Base-by-base conservation (phyloP, 2,797 vertebrate species). In the Gephyroberyx darwinii region DNA sequence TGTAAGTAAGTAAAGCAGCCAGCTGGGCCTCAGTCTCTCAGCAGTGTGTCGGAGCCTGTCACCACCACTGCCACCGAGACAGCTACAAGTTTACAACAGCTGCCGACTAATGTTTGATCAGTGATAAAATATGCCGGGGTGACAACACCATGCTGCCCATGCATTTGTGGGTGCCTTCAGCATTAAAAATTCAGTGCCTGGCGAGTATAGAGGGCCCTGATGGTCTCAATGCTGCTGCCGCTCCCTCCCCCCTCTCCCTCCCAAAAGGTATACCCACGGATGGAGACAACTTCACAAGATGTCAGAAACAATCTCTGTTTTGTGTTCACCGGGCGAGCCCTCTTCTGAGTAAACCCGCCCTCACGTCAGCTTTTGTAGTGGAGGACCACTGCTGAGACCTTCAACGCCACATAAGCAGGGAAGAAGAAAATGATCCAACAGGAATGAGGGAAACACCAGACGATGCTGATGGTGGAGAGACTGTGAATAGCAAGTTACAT, bases 81-180 rank as follows among this genome's bases (percentile, higher is more conserved):
- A 93, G 91, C 93, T 93, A 95, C 94, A 95, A 92, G 93, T 94
- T 95, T 94, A 90, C 91, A 95, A 94, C 94, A 95, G 96, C 95
- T 94, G 94, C 95, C 93, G 93, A 95, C 93, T 94, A 93, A 94
- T 96, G 96, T 96, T 96, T 96, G 95, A 96, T 97, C 95, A 95
- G 95, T 95, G 95, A 95, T 96, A 95, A 97, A 96, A 96, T 96
- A 96, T 95, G 93, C 93, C 87, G 83, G 96, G 95, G 95, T 95
- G 96, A 98, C 96, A 96, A 95, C 93, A 93, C 92, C 94, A 93
- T 92, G 94, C 94, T 96, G 93, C 92, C 92, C 92, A 84, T 93
- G 94, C 94, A 94, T 96, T 96, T 96, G 94, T 93, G 93, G 94
- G 93, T 92, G 80, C 84, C 83, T 86, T 81, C 79, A 70, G 74